Conservation (phyloP, 2,797 vertebrate species). For the Rhinichthys osculus region DNA sequence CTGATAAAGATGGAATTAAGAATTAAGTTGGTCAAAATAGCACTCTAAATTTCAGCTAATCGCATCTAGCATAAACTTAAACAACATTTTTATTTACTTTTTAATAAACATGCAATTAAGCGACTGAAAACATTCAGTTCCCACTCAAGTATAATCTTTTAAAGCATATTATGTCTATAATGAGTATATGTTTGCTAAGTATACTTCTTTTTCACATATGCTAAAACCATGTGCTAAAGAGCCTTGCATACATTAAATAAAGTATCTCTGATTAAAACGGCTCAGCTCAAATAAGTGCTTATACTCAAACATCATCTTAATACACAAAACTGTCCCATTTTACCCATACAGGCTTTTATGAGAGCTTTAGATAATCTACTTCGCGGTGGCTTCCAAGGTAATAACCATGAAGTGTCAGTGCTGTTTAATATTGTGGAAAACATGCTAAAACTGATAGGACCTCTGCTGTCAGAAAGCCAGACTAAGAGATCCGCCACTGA, state of each 20-base stretch:
- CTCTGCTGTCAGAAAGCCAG: constrained; percentile 34
- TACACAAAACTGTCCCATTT: constrained; percentile 27
- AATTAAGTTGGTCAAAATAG: neutral
- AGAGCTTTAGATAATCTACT: constrained; percentile 65
- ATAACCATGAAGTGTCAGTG: constrained; percentile 65
- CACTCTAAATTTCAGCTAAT: neutral
- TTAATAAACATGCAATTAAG: neutral
- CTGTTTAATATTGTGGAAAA: constrained; percentile 71
- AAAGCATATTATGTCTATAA: neutral
- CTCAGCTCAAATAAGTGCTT: constrained; percentile 42
- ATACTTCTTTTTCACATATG: neutral
- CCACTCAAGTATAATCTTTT: neutral
- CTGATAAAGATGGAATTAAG: neutral
- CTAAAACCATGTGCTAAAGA: neutral
- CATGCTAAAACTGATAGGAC: constrained; percentile 61
- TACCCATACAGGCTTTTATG: constrained; percentile 66
- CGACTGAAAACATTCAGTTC: neutral
- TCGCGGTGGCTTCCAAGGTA: constrained; percentile 29
- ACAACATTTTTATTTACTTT: neutral
- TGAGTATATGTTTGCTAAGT: neutral
- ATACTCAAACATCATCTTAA: constrained; percentile 41
- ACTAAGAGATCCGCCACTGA: neutral
- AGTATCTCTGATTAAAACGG: neutral
- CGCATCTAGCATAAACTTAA: too few species aligned
- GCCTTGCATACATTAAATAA: neutral